These are phyloP conservation scores for Drosophila pegasa DNA, from an alignment of 2,888 invertebrate genomes.

Conservation along the genomic window DNA sequence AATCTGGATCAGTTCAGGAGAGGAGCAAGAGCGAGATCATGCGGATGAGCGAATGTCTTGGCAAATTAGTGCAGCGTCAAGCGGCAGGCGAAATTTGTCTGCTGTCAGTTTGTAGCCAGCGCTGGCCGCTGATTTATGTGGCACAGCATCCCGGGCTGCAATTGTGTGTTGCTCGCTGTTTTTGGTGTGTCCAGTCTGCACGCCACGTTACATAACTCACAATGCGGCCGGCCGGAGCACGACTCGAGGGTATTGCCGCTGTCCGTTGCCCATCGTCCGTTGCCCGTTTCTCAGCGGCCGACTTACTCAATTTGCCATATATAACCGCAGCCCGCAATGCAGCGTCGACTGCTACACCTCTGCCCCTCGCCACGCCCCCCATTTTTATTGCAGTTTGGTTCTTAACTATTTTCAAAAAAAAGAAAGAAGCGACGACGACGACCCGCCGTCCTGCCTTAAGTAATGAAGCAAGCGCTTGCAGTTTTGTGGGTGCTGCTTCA, in stretches of 20 bases:
- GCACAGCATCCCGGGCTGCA: conserved; percentile 59
- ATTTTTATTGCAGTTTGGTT: conserved; percentile 42
- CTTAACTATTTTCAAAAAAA: conserved; percentile 76
- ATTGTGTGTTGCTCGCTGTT: conserved; percentile 55
- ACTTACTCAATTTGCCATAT: conserved; percentile 81
- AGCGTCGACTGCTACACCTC: conserved; percentile 9
- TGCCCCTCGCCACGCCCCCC: neutral
- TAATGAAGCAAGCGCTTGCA: conserved; percentile 76
- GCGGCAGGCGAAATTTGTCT: conserved; percentile 76
- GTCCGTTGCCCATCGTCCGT: conserved; percentile 10
- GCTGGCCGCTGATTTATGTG: conserved; percentile 73
- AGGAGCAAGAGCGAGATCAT: conserved; percentile 58
- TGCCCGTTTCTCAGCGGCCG: conserved; percentile 72
- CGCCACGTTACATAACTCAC: conserved; percentile 75
- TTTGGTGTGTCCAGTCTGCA: conserved; percentile 46
- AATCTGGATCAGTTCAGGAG: conserved; percentile 67
- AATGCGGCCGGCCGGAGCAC: conserved; percentile 54
- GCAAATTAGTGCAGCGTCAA: conserved; percentile 80
- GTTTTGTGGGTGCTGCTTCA: conserved; percentile 81
- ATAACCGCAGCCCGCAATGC: conserved; percentile 58
- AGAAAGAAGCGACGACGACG: conserved; percentile 44
- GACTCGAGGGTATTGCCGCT: conserved; percentile 74
- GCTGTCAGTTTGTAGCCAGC: conserved; percentile 76
- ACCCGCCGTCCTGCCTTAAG: conserved; percentile 42
- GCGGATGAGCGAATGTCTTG: conserved; percentile 77